These are phyloP conservation scores for Drosophila equinoxialis DNA, from an alignment of 1,140 invertebrate genomes.

Conservation along the genomic window DNA sequence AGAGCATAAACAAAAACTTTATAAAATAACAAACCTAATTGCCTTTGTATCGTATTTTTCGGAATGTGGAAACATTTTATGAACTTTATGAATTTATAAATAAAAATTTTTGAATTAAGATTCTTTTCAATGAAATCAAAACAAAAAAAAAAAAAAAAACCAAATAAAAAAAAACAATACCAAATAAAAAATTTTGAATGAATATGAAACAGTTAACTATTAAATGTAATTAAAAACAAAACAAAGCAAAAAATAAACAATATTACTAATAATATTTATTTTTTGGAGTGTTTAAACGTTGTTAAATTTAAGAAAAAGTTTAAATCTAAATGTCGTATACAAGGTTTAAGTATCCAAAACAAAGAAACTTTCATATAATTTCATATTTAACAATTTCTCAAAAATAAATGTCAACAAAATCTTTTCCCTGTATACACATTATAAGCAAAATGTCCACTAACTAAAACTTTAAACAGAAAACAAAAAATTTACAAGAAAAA, in stretches of 20 bases:
- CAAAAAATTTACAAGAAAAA: not conserved
- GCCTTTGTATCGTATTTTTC: slow-evolving; percentile 80
- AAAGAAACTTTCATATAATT: slow-evolving; percentile 40
- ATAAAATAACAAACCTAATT: slow-evolving; percentile 64
- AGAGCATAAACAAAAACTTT: not conserved
- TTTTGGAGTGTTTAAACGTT: slow-evolving; percentile 81
- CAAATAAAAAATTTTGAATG: slow-evolving; percentile 30
- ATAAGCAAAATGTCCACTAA: slow-evolving; percentile 67
- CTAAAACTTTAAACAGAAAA: slow-evolving; percentile 38
- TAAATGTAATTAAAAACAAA: slow-evolving; percentile 71
- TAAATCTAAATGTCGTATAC: slow-evolving; percentile 21
- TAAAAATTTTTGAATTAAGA: slow-evolving; percentile 54
- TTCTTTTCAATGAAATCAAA: slow-evolving; percentile 76
- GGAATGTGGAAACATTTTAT: slow-evolving; percentile 71
- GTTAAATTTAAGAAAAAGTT: slow-evolving; percentile 62
- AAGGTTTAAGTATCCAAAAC: slow-evolving; percentile 18
- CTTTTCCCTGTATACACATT: slow-evolving; percentile 57
- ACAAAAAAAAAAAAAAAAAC: slow-evolving; percentile 23
- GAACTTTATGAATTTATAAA: slow-evolving; percentile 72
- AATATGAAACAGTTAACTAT: slow-evolving; percentile 78
- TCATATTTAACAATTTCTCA: slow-evolving; percentile 45
- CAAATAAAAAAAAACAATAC: slow-evolving; percentile 42
- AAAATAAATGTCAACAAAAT: slow-evolving; percentile 29
- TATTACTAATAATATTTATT: slow-evolving; percentile 78
- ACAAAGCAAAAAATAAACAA: slow-evolving; percentile 58